Percentiles rank a stretch among this genome's conserved stretches.
Conservation (phyloP, 2,113 vertebrate genomes). For the Cynoglossus semilaevis region DNA sequence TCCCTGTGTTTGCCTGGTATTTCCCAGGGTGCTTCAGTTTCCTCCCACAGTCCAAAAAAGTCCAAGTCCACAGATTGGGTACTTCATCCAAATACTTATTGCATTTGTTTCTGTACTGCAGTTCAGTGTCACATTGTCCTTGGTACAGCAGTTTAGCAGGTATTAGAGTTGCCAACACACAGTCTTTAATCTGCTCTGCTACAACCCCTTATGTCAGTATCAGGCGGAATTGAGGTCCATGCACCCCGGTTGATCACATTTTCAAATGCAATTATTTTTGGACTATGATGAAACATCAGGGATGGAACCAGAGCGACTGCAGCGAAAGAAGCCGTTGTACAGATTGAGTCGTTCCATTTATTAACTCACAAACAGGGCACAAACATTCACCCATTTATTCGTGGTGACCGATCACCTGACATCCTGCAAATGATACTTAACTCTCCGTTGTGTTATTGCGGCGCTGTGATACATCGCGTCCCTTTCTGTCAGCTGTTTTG, state of each 20-base stretch:
- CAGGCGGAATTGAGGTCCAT: not conserved
- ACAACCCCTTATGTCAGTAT: too few species aligned
- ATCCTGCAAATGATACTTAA: conserved; percentile 20
- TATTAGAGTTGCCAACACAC: too few species aligned
- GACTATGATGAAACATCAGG: not conserved
- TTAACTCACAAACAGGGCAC: conserved; percentile 9
- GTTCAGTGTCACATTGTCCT: too few species aligned
- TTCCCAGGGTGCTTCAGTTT: too few species aligned
- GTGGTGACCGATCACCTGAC: conserved; percentile 13
- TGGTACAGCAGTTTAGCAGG: too few species aligned
- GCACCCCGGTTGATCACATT: not conserved
- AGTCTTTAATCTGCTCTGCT: too few species aligned
- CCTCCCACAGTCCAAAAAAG: too few species aligned
- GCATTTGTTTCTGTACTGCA: too few species aligned
- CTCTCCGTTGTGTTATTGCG: conserved; percentile 12
- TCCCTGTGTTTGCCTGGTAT: too few species aligned
- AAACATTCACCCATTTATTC: conserved; percentile 1
- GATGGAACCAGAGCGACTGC: not conserved
- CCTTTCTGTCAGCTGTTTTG: conserved; percentile 33
- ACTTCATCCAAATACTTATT: too few species aligned
- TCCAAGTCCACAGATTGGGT: too few species aligned
- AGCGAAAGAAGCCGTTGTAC: not conserved
- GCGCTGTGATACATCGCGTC: conserved; percentile 5
- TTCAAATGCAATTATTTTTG: not conserved
- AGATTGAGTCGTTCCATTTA: not conserved